Evolutionary conservation across 1,140 invertebrate species (phyloP).

Genomic region (Zaprionus inermis): DNA sequence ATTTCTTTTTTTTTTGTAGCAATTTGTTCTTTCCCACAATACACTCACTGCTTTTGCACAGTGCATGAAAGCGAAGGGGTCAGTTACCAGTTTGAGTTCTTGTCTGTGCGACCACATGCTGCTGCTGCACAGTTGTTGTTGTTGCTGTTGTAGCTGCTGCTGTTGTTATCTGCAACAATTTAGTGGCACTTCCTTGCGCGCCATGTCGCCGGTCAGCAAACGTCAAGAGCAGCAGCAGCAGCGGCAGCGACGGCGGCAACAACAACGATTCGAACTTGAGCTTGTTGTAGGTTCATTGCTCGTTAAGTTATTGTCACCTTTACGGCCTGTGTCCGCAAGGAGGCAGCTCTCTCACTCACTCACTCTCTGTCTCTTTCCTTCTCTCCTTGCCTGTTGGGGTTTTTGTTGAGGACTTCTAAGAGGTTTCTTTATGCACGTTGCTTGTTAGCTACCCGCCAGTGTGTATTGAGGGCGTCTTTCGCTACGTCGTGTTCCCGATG

Average conservation of each 20-base stretch:
- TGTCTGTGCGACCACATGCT: conserved; percentile 57
- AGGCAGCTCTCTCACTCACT: too few relatives aligned
- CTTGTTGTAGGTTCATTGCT: conserved; percentile 73
- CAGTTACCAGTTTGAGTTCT: conserved; percentile 36
- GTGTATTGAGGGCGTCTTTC: conserved; percentile 28
- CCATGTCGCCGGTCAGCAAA: conserved; percentile 68
- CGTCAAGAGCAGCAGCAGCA: conserved; percentile 40
- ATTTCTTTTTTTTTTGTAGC: neutral
- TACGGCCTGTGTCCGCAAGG: conserved; percentile 38
- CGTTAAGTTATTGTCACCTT: conserved; percentile 83
- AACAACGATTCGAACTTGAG: conserved; percentile 35
- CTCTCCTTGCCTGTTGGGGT: conserved; percentile 41
- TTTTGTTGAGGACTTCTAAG: conserved; percentile 58
- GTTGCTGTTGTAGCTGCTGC: conserved; percentile 32
- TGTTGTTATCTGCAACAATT: conserved; percentile 75
- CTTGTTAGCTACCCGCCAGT: too few relatives aligned
- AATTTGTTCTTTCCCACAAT: neutral
- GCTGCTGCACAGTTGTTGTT: conserved; percentile 31
- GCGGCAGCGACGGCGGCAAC: conserved; percentile 38
- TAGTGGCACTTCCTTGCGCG: conserved; percentile 79
- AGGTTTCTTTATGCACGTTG: conserved; percentile 40
- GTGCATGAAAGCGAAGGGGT: neutral
- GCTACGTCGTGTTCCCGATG: conserved; percentile 35
- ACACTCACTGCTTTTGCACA: neutral
- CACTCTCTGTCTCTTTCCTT: too few relatives aligned